These are phyloP conservation scores for Cheilosia soror DNA, from an alignment of 2,888 invertebrate species.

Conservation along the genomic window DNA sequence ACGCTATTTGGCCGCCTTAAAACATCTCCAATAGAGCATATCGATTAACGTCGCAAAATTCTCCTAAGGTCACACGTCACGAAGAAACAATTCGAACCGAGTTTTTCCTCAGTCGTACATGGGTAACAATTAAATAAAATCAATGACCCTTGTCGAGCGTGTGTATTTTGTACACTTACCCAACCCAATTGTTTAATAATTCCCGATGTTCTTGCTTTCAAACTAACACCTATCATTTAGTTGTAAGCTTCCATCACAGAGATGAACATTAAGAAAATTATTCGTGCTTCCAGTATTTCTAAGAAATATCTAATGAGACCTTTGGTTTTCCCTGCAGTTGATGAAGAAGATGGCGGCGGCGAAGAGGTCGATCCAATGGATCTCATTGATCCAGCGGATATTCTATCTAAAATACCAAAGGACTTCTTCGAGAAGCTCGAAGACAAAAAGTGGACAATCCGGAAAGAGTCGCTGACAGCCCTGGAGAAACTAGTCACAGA, in stretches of 20 bases:
- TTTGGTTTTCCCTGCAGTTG: constrained; percentile 74
- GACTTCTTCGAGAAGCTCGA: constrained; percentile 98
- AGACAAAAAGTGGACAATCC: constrained; percentile 98
- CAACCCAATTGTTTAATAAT: constrained; percentile 42
- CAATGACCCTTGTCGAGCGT: constrained; percentile 62
- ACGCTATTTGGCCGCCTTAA: constrained; percentile 21
- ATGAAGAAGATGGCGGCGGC: constrained; percentile 83
- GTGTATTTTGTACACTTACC: constrained; percentile 25
- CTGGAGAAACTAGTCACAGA: constrained; percentile 90
- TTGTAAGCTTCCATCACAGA: constrained; percentile 31
- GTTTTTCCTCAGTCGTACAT: constrained; percentile 16
- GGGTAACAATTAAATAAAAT: constrained; percentile 50
- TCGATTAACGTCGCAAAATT: constrained; percentile 51
- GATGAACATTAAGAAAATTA: constrained; percentile 56
- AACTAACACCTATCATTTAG: constrained; percentile 36
- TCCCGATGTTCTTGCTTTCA: constrained; percentile 32
- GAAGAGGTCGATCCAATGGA: constrained; percentile 95
- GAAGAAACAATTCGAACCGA: constrained; percentile 16
- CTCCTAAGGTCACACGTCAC: constrained; percentile 37
- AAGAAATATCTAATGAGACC: constrained; percentile 34
- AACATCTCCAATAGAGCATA: constrained; percentile 45
- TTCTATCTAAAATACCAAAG: constrained; percentile 95
- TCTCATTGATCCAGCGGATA: constrained; percentile 95
- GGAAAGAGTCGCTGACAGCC: constrained; percentile 95
- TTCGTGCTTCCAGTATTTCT: constrained; percentile 43